Evolutionary conservation across 2,888 invertebrate species (phyloP), one percentile per base, ranked within the genome.

Genomic region (Troglohyphantes excavatus): DNA sequence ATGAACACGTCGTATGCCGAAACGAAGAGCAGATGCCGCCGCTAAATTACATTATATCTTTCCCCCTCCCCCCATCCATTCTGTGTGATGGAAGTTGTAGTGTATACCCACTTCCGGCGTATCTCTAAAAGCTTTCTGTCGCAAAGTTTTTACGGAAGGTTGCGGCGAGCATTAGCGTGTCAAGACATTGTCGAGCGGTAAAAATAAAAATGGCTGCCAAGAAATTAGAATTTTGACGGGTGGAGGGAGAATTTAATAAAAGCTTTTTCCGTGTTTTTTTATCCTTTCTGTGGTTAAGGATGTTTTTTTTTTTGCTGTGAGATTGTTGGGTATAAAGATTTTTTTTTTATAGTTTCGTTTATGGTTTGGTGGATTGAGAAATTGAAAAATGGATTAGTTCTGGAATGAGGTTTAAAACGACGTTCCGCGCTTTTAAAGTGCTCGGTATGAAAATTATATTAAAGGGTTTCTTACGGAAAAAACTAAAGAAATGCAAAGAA

Each of bases 171-270:
- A 78, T 78, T 78, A 78, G 33, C 13, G 33, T 63, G 78, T 65
- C 43, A 78, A 26, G 39, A 2, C 19, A 78, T 26, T 23, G 63
- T 78, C 65, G 65, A 23, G 43, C 11, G 26, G n/a, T 9, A n/a
- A 46, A n/a, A 9, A 78, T 26, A 63, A 78, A 65, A 65, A 78
- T 43, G 39, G 23, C 19, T 23, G 6, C 46, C 23, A n/a, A 68
- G 65, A 78, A 78, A 78, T 63, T 65, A 78, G 65, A 63, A 13
- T 23, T 78, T 78, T 78, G 78, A 78, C 78, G 78, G 19, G 43
- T 75, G 53, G 59, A 17, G 65, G 17, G 53, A 78, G 53, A 78
- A 78, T 78, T 78, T 78, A 78, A 78, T 78, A 65, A 78, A 65
- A 65, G 23, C 33, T 68, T 33, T 27, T 68, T 29, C 19, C 6